Percentiles rank a stretch among this genome's conserved stretches.
phyloP scores from a whole-genome alignment of 1,140 invertebrate genomes.

The Colletes gigas region DNA sequence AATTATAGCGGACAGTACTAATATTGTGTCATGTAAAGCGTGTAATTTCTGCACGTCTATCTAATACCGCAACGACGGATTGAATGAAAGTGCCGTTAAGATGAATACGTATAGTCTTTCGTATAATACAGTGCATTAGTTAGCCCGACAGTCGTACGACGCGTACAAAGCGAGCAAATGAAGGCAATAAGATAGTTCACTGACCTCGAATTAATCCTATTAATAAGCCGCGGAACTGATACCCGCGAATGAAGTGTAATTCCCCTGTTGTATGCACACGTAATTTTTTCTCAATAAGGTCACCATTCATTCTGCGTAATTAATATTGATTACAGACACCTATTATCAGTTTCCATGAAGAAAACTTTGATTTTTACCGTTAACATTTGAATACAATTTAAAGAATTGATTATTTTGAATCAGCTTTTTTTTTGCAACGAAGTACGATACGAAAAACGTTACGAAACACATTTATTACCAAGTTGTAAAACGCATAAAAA shows the following conservation, averaged over 20 bases:
- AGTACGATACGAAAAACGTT: too few species aligned
- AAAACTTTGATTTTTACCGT: too few species aligned
- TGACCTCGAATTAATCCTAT: constrained; percentile 60
- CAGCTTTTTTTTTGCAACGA: too few species aligned
- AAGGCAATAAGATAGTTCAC: constrained; percentile 58
- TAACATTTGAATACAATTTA: too few species aligned
- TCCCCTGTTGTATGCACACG: background rate
- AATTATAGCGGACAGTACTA: constrained; percentile 60
- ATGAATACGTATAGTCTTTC: constrained; percentile 62
- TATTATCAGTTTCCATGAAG: too few species aligned
- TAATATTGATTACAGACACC: background rate
- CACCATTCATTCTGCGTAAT: constrained; percentile 12
- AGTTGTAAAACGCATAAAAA: too few species aligned
- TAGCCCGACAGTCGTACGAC: constrained; percentile 59
- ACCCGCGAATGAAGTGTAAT: constrained; percentile 13
- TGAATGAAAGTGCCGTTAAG: constrained; percentile 68
- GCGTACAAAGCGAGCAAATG: constrained; percentile 60
- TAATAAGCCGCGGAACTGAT: constrained; percentile 54
- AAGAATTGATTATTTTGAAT: too few species aligned
- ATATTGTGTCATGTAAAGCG: constrained; percentile 60
- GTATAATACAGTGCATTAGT: constrained; percentile 65
- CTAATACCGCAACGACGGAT: constrained; percentile 58
- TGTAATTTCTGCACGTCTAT: constrained; percentile 62
- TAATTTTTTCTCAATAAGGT: background rate
- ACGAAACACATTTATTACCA: too few species aligned